Evolutionary conservation across 2,113 vertebrate species (phyloP).

Genomic region (Danio rerio): DNA sequence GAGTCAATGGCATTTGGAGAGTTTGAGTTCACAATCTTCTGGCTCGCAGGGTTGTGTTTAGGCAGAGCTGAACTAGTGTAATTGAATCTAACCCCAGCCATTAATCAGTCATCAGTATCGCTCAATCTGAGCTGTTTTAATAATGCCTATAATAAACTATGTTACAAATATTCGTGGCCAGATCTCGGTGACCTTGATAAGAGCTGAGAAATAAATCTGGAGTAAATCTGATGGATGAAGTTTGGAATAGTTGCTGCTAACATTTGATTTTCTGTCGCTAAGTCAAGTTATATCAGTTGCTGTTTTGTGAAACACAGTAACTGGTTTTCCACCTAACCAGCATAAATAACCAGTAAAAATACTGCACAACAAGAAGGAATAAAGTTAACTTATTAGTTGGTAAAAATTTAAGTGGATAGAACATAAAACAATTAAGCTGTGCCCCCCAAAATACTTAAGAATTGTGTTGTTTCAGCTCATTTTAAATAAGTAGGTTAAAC

Average conservation of each 20-base stretch:
- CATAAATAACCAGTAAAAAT: too few relatives aligned
- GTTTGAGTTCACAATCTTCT: constrained; percentile 8
- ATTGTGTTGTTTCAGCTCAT: too few relatives aligned
- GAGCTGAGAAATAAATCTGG: constrained; percentile 13
- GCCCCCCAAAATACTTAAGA: too few relatives aligned
- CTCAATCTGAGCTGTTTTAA: constrained; percentile 18
- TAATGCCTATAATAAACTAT: neutral
- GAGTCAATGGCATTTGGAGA: neutral
- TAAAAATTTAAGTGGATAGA: too few relatives aligned
- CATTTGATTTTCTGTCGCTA: neutral
- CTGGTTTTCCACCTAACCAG: too few relatives aligned
- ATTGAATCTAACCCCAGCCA: constrained; percentile 17
- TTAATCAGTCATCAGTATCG: constrained; percentile 43
- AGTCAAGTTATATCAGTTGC: neutral
- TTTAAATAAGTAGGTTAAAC: too few relatives aligned
- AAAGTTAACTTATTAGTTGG: too few relatives aligned
- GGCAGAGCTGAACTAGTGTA: constrained; percentile 36
- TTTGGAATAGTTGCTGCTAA: neutral
- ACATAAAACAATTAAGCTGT: too few relatives aligned
- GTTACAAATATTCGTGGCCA: constrained; percentile 8
- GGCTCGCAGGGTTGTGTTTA: constrained; percentile 18
- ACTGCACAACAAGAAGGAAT: too few relatives aligned
- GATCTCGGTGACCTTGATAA: constrained; percentile 36
- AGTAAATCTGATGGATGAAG: neutral
- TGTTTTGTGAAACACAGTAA: too few relatives aligned